phyloP scores from a whole-genome alignment of 2,797 vertebrate genomes.

The Xenopus petersii region DNA sequence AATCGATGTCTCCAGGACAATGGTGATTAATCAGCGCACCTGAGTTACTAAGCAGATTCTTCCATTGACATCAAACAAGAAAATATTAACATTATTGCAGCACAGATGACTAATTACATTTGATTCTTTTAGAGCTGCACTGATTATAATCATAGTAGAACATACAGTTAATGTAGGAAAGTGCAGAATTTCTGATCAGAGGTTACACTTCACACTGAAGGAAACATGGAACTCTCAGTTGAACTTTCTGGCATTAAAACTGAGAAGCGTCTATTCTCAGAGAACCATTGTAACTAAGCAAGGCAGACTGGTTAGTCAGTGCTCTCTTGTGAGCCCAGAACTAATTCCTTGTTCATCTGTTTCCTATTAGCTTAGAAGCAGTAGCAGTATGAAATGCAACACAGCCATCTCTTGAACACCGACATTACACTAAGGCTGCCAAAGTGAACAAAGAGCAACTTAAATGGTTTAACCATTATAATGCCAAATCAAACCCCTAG shows the following conservation, averaged over 20 bases:
- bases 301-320: slow-evolving; percentile 25
- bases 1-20: too few species aligned
- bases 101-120: too few species aligned
- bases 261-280: slow-evolving; percentile 12
- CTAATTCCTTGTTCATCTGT: slow-evolving; percentile 58
- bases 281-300: slow-evolving; percentile 20
- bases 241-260: slow-evolving; percentile 20
- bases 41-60: too few species aligned
- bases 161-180: background rate
- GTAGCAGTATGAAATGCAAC: slow-evolving; percentile 60
- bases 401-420: slow-evolving; percentile 49
- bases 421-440: slow-evolving; percentile 33
- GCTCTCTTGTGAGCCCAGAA: slow-evolving; percentile 51
- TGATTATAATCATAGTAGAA: too few species aligned
- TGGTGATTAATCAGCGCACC: too few species aligned
- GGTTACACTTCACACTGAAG: background rate
- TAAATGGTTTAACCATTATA: background rate
- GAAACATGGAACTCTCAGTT: slow-evolving; percentile 8
- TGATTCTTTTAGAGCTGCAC: too few species aligned
- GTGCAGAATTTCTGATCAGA: background rate
- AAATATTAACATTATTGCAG: too few species aligned
- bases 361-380: slow-evolving; percentile 60
- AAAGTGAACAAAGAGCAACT: slow-evolving; percentile 46
- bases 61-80: too few species aligned
- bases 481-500: background rate